Percentiles rank a stretch among this genome's conserved stretches.
Evolutionary conservation across 2,888 invertebrate species (phyloP).

Genomic region (Linnaemya vulpina): DNA sequence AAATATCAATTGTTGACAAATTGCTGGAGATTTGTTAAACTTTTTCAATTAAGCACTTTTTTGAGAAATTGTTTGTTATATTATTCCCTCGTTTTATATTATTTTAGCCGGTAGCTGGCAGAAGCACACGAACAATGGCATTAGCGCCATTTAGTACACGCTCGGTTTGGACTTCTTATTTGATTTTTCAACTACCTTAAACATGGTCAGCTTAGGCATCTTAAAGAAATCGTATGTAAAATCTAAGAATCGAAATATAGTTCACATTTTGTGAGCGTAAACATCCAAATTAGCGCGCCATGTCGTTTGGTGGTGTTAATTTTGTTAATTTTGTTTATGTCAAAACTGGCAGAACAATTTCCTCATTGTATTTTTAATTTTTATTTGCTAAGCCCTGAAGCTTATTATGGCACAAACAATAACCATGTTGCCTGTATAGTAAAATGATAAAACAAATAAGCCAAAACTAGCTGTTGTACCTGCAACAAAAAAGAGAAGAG

Average conservation of each 20-base stretch:
- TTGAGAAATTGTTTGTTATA: not conserved
- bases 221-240: too few relatives aligned
- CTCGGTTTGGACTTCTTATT: too few relatives aligned
- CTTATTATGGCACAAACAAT: constrained; percentile 13
- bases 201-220: too few relatives aligned
- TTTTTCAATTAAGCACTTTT: not conserved
- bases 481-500: not conserved
- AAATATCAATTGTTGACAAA: constrained; percentile 16
- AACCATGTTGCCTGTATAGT: constrained; percentile 10
- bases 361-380: not conserved
- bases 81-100: not conserved
- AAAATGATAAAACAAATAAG: not conserved
- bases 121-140: too few relatives aligned
- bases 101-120: not conserved
- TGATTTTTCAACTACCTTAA: too few relatives aligned
- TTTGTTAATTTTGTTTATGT: not conserved
- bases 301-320: not conserved
- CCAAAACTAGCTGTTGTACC: not conserved
- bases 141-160: not conserved
- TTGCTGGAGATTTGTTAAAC: not conserved
- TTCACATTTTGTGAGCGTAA: not conserved
- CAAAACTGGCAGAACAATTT: not conserved
- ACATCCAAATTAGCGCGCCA: not conserved
- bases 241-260: too few relatives aligned
- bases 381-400: constrained; percentile 5